Evolutionary conservation across 2,113 vertebrate genomes (phyloP).

Genomic region (Anhinga anhinga): DNA sequence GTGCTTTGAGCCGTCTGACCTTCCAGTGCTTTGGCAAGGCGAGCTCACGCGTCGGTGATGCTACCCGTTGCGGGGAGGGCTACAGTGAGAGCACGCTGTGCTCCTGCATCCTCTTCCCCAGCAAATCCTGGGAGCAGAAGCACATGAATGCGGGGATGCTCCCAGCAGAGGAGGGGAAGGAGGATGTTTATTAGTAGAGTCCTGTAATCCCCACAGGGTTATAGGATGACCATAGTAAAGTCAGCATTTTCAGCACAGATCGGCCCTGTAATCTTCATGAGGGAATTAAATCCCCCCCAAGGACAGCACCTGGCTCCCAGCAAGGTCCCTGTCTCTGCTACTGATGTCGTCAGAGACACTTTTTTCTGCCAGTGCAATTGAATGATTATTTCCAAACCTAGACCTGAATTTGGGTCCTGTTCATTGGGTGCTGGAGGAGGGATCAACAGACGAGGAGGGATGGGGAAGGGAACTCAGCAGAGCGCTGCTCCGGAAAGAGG

Average conservation of each 20-base stretch:
- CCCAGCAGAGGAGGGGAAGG: background rate
- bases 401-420: background rate
- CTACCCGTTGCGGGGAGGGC: fast-evolving
- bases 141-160: fast-evolving
- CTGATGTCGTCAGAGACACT: background rate
- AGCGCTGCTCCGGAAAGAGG: fast-evolving
- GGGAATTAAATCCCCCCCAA: background rate
- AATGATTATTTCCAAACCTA: background rate
- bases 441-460: fast-evolving
- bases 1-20: background rate
- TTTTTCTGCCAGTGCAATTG: background rate
- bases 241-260: background rate
- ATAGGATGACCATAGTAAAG: background rate
- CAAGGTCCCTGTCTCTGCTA: background rate
- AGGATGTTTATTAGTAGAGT: background rate
- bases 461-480: background rate
- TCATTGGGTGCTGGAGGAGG: background rate
- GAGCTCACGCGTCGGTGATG: fast-evolving
- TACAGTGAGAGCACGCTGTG: background rate
- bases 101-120: background rate
- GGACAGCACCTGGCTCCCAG: background rate
- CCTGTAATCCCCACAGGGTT: background rate
- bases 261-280: fast-evolving
- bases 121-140: background rate
- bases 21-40: background rate